Base-by-base conservation (phyloP, 2,797 vertebrate genomes). In the Epinephelus awoara region DNA sequence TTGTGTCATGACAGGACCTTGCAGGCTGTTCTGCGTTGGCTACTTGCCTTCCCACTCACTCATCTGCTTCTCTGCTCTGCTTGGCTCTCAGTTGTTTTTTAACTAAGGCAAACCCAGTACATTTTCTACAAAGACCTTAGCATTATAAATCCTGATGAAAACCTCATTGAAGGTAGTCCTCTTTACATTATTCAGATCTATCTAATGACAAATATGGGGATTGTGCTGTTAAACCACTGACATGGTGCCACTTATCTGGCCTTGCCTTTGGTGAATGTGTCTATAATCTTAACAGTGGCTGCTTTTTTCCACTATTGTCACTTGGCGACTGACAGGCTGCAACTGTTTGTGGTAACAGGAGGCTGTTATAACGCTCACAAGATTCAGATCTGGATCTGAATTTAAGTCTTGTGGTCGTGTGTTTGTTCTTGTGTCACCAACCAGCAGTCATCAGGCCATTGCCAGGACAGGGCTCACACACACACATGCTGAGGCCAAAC, bases 1-100 rank as follows among this genome's bases (percentile, higher is more conserved):
- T 87, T 67, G 77, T 38, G 18, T 87, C 74, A 79, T 77, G 59
- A 79, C 59, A 67, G 75, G 74, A 67, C 63, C 49, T 81, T 79
- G 72, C 82, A 49, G 76, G 64, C 64, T 73, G 59, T 63, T 79
- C 52, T 56, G 52, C 44, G 51, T 49, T 78, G 68, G 51, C 67
- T 64, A 8, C 8, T 34, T 34, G 34, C 34, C 34, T 34, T 34
- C 34, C 34, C 34, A 34, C 34, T 34, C 34, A 34, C 34, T 34
- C 34, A 34, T 34, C 34, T 34, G 34, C 34, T 34, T 6, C 34
- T 34, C 6, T 34, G 34, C 34, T 34, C 34, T 42, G 40, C 55
- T 68, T 71, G 72, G 38, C 27, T 40, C 23, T 59, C 29, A 23
- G 7, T 27, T 67, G 21, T 46, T 67, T 77, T 7, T 56, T 51